Evolutionary conservation across 2,888 invertebrate genomes (phyloP).

Genomic region (Andricus curvator): DNA sequence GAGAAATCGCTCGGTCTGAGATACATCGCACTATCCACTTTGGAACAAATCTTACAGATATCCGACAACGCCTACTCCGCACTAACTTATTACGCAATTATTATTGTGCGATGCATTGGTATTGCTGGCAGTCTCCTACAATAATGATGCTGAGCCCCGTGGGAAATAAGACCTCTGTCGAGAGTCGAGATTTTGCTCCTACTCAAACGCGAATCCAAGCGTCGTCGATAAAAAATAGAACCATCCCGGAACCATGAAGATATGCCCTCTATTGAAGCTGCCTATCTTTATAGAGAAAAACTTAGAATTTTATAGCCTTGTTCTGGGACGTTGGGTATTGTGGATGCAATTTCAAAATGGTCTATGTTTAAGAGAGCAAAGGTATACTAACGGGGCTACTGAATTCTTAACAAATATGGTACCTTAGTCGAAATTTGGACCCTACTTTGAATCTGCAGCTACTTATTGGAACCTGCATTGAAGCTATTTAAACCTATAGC

Average conservation of each 20-base stretch:
- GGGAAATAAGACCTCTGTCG: slow-evolving; percentile 28
- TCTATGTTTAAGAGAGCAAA: background rate
- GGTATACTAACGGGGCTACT: background rate
- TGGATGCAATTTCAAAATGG: background rate
- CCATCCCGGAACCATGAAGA: background rate
- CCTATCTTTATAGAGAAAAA: background rate
- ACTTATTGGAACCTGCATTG: too few relatives aligned
- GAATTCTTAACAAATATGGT: too few relatives aligned
- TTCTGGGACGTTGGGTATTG: background rate
- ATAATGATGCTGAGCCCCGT: slow-evolving; percentile 34
- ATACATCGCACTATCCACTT: slow-evolving; percentile 20
- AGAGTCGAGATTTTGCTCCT: background rate
- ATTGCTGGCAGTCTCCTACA: slow-evolving; percentile 34
- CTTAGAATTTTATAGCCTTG: background rate
- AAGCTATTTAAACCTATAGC: too few relatives aligned
- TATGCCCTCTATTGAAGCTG: background rate
- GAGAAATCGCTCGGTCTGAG: slow-evolving; percentile 39
- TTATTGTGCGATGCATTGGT: slow-evolving; percentile 47
- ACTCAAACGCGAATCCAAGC: background rate
- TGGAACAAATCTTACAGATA: slow-evolving; percentile 43
- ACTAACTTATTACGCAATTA: slow-evolving; percentile 52
- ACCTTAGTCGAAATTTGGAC: too few relatives aligned
- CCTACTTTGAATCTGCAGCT: too few relatives aligned
- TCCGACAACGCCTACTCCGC: slow-evolving; percentile 48
- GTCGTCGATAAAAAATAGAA: background rate